Conservation (phyloP, 2,888 invertebrate genomes). For the Hirtodrosophila cameraria region DNA sequence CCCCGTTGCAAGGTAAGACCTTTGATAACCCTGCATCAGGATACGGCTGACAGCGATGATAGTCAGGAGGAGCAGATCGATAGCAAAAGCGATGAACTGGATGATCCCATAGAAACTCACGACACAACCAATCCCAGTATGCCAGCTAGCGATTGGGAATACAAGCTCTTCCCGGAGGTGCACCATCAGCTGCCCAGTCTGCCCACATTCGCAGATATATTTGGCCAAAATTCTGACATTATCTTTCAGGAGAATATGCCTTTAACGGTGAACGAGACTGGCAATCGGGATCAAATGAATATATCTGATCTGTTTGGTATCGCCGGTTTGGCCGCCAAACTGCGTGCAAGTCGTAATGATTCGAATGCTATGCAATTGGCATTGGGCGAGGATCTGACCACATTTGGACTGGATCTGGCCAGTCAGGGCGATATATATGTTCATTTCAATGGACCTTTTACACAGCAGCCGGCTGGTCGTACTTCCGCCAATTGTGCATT, state of each 20-base stretch:
- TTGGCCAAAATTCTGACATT: slow-evolving; percentile 49
- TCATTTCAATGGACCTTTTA: slow-evolving; percentile 68
- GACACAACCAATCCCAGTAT: too few species aligned
- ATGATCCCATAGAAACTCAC: neutral
- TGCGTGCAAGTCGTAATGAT: slow-evolving; percentile 26
- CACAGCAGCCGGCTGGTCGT: slow-evolving; percentile 49
- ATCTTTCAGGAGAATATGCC: slow-evolving; percentile 23
- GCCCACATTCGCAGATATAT: slow-evolving; percentile 61
- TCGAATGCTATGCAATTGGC: slow-evolving; percentile 26
- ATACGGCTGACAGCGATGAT: slow-evolving; percentile 29
- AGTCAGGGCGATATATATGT: slow-evolving; percentile 67
- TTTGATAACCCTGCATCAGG: slow-evolving; percentile 21
- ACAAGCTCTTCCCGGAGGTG: slow-evolving; percentile 60
- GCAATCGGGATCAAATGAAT: neutral
- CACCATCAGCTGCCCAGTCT: slow-evolving; percentile 38
- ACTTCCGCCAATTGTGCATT: slow-evolving; percentile 47
- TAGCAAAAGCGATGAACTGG: slow-evolving; percentile 28
- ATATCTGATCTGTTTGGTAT: slow-evolving; percentile 48
- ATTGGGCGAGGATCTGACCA: slow-evolving; percentile 61
- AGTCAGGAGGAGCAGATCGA: slow-evolving; percentile 31
- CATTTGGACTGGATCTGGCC: slow-evolving; percentile 57
- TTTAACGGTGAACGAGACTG: neutral
- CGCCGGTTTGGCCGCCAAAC: slow-evolving; percentile 28
- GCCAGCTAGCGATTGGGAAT: slow-evolving; percentile 36
- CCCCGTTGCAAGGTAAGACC: slow-evolving; percentile 57